Conservation (phyloP, 2,888 invertebrate species). For the Cryptocephalus moraei region DNA sequence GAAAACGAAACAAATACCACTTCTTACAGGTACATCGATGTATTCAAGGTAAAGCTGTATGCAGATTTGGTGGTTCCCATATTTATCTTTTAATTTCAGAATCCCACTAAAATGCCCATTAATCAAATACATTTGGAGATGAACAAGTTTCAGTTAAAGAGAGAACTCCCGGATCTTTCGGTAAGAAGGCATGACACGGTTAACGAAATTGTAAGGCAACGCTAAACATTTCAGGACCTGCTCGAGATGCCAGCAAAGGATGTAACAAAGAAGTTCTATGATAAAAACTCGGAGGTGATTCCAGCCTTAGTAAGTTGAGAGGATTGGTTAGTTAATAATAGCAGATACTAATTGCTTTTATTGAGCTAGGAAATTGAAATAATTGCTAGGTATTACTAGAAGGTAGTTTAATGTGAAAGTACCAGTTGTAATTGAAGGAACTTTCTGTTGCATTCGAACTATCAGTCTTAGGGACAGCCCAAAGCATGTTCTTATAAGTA, state of each 20-base stretch:
- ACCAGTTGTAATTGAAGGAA: no score
- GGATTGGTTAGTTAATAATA: no score
- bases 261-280: constrained; percentile 18
- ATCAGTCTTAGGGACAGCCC: no score
- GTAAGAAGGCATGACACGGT: constrained; percentile 12
- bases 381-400: no score
- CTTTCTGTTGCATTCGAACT: no score
- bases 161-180: constrained; percentile 17
- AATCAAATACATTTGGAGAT: constrained; percentile 36
- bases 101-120: constrained; percentile 48
- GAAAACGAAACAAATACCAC: constrained; percentile 6
- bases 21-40: constrained; percentile 18
- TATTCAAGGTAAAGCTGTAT: constrained; percentile 21
- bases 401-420: no score
- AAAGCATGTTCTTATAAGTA: no score
- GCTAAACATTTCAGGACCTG: constrained; percentile 18
- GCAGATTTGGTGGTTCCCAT: constrained; percentile 4
- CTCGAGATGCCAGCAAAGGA: constrained; percentile 15
- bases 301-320: constrained; percentile 29
- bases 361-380: no score
- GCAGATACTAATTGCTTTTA: no score
- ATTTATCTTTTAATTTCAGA: constrained; percentile 38
- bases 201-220: no score
- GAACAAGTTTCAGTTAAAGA: constrained; percentile 19
- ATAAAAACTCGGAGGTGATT: constrained; percentile 23